Evolutionary conservation across 2,888 invertebrate genomes (phyloP).

Genomic region (Yponomeuta malinellus): DNA sequence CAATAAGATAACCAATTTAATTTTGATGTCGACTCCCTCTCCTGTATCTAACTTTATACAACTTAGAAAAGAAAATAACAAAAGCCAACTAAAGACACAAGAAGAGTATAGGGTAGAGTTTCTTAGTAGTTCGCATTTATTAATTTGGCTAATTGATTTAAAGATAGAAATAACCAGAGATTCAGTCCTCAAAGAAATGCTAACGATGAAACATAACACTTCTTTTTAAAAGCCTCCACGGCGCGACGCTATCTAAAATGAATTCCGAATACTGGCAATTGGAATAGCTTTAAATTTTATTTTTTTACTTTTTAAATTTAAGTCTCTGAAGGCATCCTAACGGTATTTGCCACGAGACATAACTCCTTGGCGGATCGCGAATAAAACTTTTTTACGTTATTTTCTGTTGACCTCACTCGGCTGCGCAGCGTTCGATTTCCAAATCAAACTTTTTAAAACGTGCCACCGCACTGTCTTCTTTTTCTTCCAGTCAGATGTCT

Average conservation of each 20-base stretch:
- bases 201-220: neutral
- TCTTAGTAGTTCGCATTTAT: too few relatives aligned
- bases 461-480: neutral
- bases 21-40: too few relatives aligned
- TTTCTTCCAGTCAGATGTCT: neutral
- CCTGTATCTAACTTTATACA: too few relatives aligned
- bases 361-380: slow-evolving; percentile 58
- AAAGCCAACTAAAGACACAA: too few relatives aligned
- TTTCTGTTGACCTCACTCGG: slow-evolving; percentile 60
- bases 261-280: slow-evolving; percentile 72
- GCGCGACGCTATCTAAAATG: slow-evolving; percentile 41
- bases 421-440: slow-evolving; percentile 52
- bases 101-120: too few relatives aligned
- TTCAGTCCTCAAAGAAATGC: neutral
- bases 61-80: too few relatives aligned
- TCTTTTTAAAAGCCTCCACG: neutral
- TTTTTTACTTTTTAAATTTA: slow-evolving; percentile 55
- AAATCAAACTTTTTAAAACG: slow-evolving; percentile 23
- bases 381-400: slow-evolving; percentile 58
- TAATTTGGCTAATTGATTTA: too few relatives aligned
- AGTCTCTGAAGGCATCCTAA: slow-evolving; percentile 65
- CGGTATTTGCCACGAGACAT: slow-evolving; percentile 67
- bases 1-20: too few relatives aligned
- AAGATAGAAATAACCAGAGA: neutral
- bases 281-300: slow-evolving; percentile 52